phyloP scores from a whole-genome alignment of 2,113 vertebrate species.

The Myocastor coypus region DNA sequence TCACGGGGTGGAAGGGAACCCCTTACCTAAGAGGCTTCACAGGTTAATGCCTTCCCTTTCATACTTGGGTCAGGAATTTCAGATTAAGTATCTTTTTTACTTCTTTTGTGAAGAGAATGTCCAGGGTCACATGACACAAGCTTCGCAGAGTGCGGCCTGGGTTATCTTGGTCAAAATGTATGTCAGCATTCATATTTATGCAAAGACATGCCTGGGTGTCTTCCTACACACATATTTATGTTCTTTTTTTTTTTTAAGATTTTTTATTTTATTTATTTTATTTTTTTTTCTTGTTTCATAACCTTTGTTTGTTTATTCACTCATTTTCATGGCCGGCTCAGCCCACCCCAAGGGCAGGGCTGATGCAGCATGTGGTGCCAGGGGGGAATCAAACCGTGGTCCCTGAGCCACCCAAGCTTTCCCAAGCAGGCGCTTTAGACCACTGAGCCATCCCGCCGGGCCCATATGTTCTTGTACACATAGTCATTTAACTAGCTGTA shows the following conservation, averaged over 20 bases:
- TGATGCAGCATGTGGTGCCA: no score
- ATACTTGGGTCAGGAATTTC: background rate
- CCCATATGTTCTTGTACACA: background rate
- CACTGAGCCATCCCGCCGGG: no score
- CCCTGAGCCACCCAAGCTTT: no score
- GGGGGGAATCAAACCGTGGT: no score
- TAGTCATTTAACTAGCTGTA: background rate
- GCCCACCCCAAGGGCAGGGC: no score
- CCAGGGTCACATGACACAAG: rapidly evolving
- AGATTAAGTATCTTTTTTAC: background rate
- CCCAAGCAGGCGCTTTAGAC: no score
- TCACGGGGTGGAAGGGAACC: rapidly evolving
- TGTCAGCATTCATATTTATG: background rate
- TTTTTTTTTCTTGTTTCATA: no score
- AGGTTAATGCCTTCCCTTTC: background rate
- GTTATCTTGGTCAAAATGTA: background rate
- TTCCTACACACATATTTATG: background rate
- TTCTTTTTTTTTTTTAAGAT: no score
- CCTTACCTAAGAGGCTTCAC: background rate
- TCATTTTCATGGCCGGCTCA: no score
- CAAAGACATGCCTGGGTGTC: background rate
- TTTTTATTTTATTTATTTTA: no score
- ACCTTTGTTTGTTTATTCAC: no score
- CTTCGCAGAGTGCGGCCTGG: background rate
- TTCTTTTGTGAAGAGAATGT: background rate